A percentile compares a stretch with the other conserved stretches of the same genome.
phyloP scores from a whole-genome alignment of 2,797 vertebrate species.

The Gypaetus barbatus region DNA sequence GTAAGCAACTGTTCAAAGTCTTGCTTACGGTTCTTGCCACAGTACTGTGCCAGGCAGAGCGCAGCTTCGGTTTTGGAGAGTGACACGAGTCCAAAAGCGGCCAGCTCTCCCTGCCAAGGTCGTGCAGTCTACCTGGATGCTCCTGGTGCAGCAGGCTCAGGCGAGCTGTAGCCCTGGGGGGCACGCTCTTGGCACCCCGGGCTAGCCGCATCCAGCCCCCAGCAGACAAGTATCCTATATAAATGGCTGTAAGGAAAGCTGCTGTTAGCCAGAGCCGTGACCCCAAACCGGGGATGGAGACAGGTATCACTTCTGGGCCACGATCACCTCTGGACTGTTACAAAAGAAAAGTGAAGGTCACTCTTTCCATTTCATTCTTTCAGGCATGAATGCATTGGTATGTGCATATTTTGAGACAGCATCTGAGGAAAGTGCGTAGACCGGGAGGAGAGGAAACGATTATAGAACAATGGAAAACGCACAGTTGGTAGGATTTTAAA shows the following conservation, averaged over 20 bases:
- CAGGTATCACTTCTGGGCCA: background rate
- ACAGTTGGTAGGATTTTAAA: background rate
- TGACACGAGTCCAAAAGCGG: accelerated
- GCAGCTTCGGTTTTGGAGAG: background rate
- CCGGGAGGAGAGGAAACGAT: background rate
- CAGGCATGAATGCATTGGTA: background rate
- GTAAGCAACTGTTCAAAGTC: background rate
- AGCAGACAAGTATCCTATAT: accelerated
- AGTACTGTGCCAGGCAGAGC: background rate
- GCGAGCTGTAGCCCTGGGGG: background rate
- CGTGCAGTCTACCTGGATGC: accelerated
- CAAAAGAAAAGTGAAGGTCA: background rate
- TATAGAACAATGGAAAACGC: background rate
- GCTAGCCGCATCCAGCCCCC: background rate
- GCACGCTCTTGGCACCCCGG: accelerated
- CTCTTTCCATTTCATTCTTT: background rate
- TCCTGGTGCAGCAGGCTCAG: background rate
- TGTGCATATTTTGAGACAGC: background rate
- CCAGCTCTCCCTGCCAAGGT: no score
- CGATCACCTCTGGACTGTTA: background rate
- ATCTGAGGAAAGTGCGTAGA: background rate
- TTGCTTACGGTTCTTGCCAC: background rate
- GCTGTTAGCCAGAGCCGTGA: background rate
- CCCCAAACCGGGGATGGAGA: background rate
- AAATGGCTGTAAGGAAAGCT: background rate